Evolutionary conservation across 1,140 invertebrate genomes (phyloP).

Genomic region (Phocides pigmalion): DNA sequence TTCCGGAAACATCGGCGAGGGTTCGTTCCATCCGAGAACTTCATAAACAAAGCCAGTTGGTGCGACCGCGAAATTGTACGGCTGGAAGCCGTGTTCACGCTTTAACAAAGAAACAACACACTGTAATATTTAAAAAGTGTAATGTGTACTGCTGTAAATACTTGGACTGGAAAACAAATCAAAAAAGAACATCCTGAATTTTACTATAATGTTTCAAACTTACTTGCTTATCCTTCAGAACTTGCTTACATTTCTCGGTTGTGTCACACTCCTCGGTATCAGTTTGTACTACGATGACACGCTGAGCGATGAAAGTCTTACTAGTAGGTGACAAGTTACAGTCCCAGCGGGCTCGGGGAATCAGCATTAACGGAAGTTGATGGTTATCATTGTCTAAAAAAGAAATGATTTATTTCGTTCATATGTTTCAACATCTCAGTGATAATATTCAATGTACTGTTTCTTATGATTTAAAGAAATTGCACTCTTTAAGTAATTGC

Average conservation of each 20-base stretch:
- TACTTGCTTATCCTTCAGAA: not conserved
- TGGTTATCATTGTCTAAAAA: no score
- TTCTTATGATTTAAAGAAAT: no score
- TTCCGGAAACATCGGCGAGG: slow-evolving; percentile 2
- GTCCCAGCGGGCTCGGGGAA: no score
- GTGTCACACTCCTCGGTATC: not conserved
- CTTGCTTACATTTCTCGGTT: not conserved
- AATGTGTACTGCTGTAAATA: no score
- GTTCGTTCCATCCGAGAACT: not conserved
- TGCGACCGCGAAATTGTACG: not conserved
- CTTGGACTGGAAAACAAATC: not conserved
- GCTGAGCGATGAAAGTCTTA: not conserved
- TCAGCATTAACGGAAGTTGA: no score
- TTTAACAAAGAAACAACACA: not conserved
- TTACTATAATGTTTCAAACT: not conserved
- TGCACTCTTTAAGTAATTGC: no score
- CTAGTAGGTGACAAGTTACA: no score
- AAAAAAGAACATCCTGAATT: not conserved
- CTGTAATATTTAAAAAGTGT: not conserved
- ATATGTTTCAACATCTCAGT: no score
- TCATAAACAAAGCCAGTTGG: not conserved
- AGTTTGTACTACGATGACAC: not conserved
- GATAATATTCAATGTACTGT: no score
- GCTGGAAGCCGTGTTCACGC: not conserved
- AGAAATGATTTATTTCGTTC: no score